Conservation (phyloP, 1,140 invertebrate genomes). For the Fragariocoptes setiger region DNA sequence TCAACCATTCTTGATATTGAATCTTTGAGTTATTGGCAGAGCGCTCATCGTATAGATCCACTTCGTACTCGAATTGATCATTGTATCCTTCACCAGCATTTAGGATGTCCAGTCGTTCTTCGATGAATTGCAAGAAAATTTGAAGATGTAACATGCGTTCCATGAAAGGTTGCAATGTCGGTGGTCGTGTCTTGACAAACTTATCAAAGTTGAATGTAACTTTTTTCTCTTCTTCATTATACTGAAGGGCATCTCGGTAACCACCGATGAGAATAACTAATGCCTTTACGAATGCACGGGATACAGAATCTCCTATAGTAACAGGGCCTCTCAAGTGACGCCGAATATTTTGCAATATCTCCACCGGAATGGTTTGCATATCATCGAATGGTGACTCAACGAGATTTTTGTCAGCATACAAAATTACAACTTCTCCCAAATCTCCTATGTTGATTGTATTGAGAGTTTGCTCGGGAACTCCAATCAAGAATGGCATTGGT, state of each 20-base stretch:
- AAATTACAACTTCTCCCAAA: conserved; percentile 58
- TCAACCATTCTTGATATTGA: conserved; percentile 39
- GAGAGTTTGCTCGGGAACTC: conserved; percentile 47
- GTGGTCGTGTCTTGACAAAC: conserved; percentile 46
- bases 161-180: conserved; percentile 51
- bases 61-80: conserved; percentile 73
- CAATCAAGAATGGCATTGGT: conserved; percentile 80
- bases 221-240: conserved; percentile 13
- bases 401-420: conserved; percentile 58
- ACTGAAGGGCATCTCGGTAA: conserved; percentile 47
- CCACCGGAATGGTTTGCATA: conserved; percentile 42
- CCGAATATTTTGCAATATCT: conserved; percentile 19
- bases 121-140: conserved; percentile 86
- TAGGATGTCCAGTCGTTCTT: conserved; percentile 54
- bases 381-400: conserved; percentile 60
- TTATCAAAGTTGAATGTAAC: conserved; percentile 54
- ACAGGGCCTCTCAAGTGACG: conserved; percentile 23
- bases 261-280: conserved; percentile 68
- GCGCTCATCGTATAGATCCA: conserved; percentile 49
- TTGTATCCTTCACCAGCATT: conserved; percentile 30
- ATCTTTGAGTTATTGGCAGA: conserved; percentile 32
- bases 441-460: conserved; percentile 35
- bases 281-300: conserved; percentile 53
- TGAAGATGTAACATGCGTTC: conserved; percentile 63
- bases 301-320: conserved; percentile 47